A percentile compares a stretch with the other conserved stretches of the same genome.
These are phyloP conservation scores for Microtus oregoni DNA, from an alignment of 2,113 vertebrate species.

Conservation along the genomic window DNA sequence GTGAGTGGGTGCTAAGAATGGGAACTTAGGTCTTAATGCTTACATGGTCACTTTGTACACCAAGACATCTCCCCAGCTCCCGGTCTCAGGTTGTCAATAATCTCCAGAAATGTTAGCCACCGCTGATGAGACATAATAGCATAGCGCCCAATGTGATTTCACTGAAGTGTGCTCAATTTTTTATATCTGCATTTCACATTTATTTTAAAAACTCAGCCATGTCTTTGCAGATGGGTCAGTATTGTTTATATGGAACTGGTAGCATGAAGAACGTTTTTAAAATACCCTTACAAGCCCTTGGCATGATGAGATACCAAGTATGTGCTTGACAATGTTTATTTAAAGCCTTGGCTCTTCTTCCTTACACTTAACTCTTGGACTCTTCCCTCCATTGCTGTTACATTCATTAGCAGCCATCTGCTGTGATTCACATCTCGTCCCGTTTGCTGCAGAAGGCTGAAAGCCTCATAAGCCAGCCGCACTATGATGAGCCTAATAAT, in stretches of 20 bases:
- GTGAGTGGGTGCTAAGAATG: not conserved
- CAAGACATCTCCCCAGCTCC: no score
- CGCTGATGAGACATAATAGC: slow-evolving; percentile 26
- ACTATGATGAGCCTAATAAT: no score
- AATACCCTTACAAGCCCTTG: not conserved
- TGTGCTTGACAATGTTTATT: slow-evolving; percentile 8
- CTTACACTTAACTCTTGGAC: not conserved
- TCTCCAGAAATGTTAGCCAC: slow-evolving; percentile 43
- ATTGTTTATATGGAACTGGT: not conserved
- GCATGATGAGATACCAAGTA: slow-evolving; percentile 5
- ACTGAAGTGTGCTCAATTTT: not conserved
- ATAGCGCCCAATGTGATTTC: not conserved
- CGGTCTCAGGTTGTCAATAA: not conserved
- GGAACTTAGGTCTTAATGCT: no score
- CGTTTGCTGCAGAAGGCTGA: not conserved
- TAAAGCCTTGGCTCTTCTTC: slow-evolving; percentile 50
- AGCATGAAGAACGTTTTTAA: slow-evolving; percentile 9
- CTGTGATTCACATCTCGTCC: slow-evolving; percentile 24
- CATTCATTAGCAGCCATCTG: slow-evolving; percentile 19
- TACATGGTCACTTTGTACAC: no score
- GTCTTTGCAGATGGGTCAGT: not conserved
- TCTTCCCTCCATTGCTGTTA: not conserved
- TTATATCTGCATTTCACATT: not conserved
- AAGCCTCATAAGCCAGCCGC: not conserved
- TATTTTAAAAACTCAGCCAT: not conserved